These are phyloP conservation scores for Cephonodes hylas DNA, from an alignment of 2,888 invertebrate species.

Conservation along the genomic window DNA sequence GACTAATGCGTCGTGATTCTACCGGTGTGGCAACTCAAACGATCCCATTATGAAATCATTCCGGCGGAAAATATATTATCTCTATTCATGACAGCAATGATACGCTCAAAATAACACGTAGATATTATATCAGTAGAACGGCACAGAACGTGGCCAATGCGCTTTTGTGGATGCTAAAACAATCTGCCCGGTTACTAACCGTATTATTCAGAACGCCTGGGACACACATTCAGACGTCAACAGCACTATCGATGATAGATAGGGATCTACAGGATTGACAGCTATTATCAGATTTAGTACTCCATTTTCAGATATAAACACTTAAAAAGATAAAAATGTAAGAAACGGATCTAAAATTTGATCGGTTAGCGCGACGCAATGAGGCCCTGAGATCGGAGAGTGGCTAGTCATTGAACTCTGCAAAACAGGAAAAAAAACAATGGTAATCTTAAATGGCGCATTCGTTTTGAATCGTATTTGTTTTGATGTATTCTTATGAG, in stretches of 20 bases:
- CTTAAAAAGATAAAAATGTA: background rate
- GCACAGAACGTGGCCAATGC: background rate
- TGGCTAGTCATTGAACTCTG: constrained; percentile 14
- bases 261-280: background rate
- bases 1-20: background rate
- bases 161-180: background rate
- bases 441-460: constrained; percentile 3
- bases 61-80: background rate
- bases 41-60: background rate
- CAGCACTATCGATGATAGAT: background rate
- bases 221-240: constrained; percentile 1
- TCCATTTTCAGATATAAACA: constrained; percentile 4
- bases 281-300: constrained; percentile 1
- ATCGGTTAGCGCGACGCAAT: background rate
- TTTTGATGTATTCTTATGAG: background rate
- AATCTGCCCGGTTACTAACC: background rate
- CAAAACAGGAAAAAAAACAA: constrained; percentile 4
- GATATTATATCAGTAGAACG: background rate
- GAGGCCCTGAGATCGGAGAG: constrained; percentile 4
- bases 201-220: background rate
- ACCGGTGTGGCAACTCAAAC: background rate
- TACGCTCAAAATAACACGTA: constrained; percentile 2
- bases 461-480: background rate
- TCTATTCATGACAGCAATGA: background rate
- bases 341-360: background rate